Conservation (phyloP, 2,888 invertebrate species). For the Acanthopleura granulata region DNA sequence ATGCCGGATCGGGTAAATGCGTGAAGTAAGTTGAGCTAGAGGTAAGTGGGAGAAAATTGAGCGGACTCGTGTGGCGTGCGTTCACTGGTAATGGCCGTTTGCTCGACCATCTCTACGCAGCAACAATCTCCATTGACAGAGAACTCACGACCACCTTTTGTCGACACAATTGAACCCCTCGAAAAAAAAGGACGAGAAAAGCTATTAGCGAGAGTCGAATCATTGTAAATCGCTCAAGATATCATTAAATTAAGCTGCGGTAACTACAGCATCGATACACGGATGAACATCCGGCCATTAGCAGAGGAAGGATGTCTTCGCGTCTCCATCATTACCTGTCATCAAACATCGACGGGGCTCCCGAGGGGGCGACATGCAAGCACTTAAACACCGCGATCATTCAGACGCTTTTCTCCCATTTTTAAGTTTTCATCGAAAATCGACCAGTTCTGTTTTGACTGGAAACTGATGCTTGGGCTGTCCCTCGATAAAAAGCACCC, state of each 20-base stretch:
- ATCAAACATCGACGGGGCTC: background rate
- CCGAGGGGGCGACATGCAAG: constrained; percentile 1
- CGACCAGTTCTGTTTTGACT: too few relatives aligned
- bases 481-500: too few relatives aligned
- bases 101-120: too few relatives aligned
- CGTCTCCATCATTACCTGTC: constrained; percentile 14
- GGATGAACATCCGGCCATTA: constrained; percentile 7
- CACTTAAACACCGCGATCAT: background rate
- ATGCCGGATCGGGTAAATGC: too few relatives aligned
- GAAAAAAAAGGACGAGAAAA: constrained; percentile 3
- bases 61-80: too few relatives aligned
- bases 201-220: constrained; percentile 17
- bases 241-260: constrained; percentile 20
- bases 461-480: too few relatives aligned
- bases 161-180: constrained; percentile 12
- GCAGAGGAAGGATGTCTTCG: constrained; percentile 16
- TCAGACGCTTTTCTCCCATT: too few relatives aligned
- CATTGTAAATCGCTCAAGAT: constrained; percentile 20
- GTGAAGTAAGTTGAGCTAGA: too few relatives aligned
- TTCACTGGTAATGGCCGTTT: too few relatives aligned
- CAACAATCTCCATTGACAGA: too few relatives aligned
- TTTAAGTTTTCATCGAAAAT: too few relatives aligned
- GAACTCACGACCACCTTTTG: background rate
- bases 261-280: constrained; percentile 19
- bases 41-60: too few relatives aligned